A percentile compares a stretch with the other conserved stretches of the same genome.
Evolutionary conservation across 2,888 invertebrate species (phyloP).

Genomic region (Dryadula phaetusa): DNA sequence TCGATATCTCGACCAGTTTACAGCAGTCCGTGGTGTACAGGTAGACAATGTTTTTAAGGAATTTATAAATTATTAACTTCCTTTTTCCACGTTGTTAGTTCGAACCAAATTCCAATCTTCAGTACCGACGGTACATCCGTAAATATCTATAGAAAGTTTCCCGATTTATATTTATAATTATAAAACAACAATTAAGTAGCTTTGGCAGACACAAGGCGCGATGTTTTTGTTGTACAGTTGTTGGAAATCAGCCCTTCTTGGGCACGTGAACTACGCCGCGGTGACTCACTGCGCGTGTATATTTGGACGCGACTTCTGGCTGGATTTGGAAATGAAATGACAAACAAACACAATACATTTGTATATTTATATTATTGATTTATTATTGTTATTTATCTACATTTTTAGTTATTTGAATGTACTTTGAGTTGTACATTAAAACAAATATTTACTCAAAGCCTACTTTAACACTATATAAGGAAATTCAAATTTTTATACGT

Average conservation of each 20-base stretch:
- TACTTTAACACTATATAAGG: no score
- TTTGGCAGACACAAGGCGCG: slow-evolving; percentile 15
- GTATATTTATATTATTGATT: slow-evolving; percentile 5
- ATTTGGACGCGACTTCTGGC: slow-evolving; percentile 19
- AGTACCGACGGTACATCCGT: neutral
- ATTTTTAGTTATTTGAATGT: neutral
- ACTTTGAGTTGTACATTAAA: no score
- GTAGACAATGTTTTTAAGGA: no score
- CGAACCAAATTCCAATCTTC: no score
- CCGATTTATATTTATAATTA: neutral
- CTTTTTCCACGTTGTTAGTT: no score
- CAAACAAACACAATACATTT: slow-evolving; percentile 13
- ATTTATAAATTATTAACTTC: no score
- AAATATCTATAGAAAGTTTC: neutral
- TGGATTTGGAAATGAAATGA: slow-evolving; percentile 17
- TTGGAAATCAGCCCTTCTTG: slow-evolving; percentile 14
- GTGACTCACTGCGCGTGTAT: slow-evolving; percentile 15
- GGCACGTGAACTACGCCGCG: slow-evolving; percentile 17
- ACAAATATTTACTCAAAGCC: no score
- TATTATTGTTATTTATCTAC: neutral
- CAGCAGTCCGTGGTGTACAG: no score
- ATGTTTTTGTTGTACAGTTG: slow-evolving; percentile 28
- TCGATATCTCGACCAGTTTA: no score
- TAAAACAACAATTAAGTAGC: slow-evolving; percentile 17
- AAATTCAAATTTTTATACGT: no score